Evolutionary conservation across 2,797 vertebrate species (phyloP), one percentile per base, ranked within the genome.

Genomic region (Paguma larvata): DNA sequence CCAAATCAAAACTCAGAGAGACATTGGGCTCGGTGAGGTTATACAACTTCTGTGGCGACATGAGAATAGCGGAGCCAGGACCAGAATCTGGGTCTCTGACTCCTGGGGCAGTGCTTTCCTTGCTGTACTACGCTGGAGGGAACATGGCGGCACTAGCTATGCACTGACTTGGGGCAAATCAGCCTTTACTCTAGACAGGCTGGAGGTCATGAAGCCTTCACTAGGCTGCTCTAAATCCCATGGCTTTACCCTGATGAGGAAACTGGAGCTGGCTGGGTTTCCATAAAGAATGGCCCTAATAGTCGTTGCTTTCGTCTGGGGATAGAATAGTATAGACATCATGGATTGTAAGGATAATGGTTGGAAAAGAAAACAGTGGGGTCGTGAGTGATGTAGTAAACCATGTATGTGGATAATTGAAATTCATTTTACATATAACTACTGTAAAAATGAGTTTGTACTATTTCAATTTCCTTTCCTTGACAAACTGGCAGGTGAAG

Each of bases 261-360:
- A 95, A 75, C 13, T 70, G 25, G 48, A 27, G 7, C 68, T 95
- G 87, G 16, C 70, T 90, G 25, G 7, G n/a, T 88, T 91, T 73
- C 10, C 41, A 87, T n/a, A 21, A 84, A 73, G 32, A 95, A 87
- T 72, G 72, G 19, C 62, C 72, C n/a, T 77, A 63, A 90, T 30
- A 56, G 34, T 82, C 5, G 25, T 88, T 95, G 67, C 34, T 89
- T 88, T 95, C 41, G 62, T 73, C 32, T 82, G 67, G 59, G 25
- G 32, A 82, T 59, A 73, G 41, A 80, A n/a, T 13, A 92, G 87
- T 83, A 89, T 78, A 70, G 70, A 90, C 94, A 70, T 80, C 13
- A 46, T 59, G 30, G 44, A 23, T 79, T 78, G 0, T 51, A 62
- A 85, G 14, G 51, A 59, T 25, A 85, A 44, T 91, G 75, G 23